These are phyloP conservation scores for Centropus unirufus DNA, from an alignment of 2,113 vertebrate species.

Conservation along the genomic window DNA sequence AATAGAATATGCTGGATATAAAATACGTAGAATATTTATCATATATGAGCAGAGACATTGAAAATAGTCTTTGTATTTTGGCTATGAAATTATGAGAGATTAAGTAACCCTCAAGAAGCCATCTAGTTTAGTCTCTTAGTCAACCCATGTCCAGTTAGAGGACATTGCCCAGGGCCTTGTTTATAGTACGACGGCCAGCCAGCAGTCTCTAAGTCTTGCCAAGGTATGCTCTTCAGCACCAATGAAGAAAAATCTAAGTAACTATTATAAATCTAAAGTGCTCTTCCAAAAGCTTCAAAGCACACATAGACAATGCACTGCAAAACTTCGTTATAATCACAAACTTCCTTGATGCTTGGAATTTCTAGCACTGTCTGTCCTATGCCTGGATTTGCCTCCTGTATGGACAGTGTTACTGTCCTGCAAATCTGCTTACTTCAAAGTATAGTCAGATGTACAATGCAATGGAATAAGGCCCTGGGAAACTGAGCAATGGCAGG, in stretches of 20 bases:
- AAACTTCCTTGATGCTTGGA: not conserved
- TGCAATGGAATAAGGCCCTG: not conserved
- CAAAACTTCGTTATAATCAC: not conserved
- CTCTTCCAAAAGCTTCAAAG: not conserved
- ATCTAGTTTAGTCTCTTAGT: not conserved
- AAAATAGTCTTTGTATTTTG: not conserved
- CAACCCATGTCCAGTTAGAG: not conserved
- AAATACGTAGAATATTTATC: fast-evolving
- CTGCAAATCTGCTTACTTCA: not conserved
- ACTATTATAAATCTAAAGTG: not conserved
- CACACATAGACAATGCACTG: not conserved
- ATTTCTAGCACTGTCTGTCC: not conserved
- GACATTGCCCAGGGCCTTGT: not conserved
- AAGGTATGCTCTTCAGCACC: fast-evolving
- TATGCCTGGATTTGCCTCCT: not conserved
- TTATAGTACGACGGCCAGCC: not conserved
- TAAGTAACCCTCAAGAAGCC: not conserved
- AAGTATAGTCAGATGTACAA: not conserved
- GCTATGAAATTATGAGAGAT: not conserved
- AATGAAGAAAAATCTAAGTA: not conserved
- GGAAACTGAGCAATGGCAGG: not conserved
- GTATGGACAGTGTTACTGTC: not conserved
- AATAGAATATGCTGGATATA: not conserved
- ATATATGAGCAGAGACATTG: fast-evolving
- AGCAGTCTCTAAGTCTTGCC: not conserved